phyloP scores from a whole-genome alignment of 2,113 vertebrate genomes.

The Bagarius yarrelli region DNA sequence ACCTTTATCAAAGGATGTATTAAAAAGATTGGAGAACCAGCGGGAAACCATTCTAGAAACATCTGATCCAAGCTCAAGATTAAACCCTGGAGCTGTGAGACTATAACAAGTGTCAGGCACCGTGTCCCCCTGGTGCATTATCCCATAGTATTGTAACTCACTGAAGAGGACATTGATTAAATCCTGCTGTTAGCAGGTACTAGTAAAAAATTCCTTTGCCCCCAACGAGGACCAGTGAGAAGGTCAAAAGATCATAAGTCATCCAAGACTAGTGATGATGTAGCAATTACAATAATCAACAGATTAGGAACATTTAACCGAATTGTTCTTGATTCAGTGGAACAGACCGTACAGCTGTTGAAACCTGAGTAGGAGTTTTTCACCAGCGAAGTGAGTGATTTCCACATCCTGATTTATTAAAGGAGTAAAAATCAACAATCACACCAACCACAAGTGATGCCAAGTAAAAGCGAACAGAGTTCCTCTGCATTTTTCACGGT shows the following conservation, averaged over 20 bases:
- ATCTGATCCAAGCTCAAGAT: not conserved
- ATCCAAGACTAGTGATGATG: not conserved
- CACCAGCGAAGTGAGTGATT: not conserved
- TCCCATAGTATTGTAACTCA: not conserved
- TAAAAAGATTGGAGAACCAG: not conserved
- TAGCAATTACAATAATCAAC: not conserved
- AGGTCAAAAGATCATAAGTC: not conserved
- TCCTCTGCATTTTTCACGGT: not conserved
- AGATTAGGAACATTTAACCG: not conserved
- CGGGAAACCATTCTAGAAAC: not conserved
- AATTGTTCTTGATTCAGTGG: not conserved
- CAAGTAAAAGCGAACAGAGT: slow-evolving; percentile 13
- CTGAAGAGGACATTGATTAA: not conserved
- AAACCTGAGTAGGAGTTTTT: slow-evolving; percentile 12
- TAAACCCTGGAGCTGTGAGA: not conserved
- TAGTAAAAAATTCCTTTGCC: not conserved
- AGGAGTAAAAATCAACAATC: slow-evolving; percentile 18
- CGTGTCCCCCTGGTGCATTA: no score
- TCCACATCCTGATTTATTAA: slow-evolving; percentile 2
- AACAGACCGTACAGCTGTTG: not conserved
- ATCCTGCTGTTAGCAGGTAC: not conserved
- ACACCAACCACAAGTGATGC: slow-evolving; percentile 16
- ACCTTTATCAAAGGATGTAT: not conserved
- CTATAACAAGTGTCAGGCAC: not conserved
- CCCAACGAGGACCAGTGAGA: not conserved